Evolutionary conservation across 1,140 invertebrate genomes (phyloP).

Genomic region (Forficula auricularia): DNA sequence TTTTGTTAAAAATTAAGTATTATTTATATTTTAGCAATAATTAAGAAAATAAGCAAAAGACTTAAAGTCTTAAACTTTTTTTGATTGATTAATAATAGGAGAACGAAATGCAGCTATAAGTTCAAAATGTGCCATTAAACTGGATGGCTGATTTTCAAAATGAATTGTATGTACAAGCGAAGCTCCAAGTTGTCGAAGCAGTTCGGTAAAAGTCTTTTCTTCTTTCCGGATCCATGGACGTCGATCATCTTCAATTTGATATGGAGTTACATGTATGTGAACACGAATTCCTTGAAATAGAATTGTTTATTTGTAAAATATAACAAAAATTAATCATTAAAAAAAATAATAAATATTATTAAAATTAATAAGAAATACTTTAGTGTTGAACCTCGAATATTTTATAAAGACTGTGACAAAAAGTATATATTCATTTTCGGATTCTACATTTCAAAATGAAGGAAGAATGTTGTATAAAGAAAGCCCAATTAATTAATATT

Average conservation of each 20-base stretch:
- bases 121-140: conserved; percentile 50
- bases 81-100: not conserved
- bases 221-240: conserved; percentile 67
- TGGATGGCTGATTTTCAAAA: conserved; percentile 41
- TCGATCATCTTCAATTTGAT: conserved; percentile 55
- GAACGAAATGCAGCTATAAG: conserved; percentile 36
- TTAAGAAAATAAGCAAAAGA: too few relatives aligned
- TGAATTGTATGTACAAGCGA: conserved; percentile 40
- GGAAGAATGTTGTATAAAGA: too few relatives aligned
- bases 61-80: too few relatives aligned
- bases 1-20: too few relatives aligned
- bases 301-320: too few relatives aligned
- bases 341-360: not conserved
- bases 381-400: too few relatives aligned
- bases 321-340: conserved; percentile 1
- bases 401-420: too few relatives aligned
- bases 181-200: conserved; percentile 42
- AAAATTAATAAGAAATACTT: not conserved
- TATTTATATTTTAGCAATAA: too few relatives aligned
- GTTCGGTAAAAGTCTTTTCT: conserved; percentile 52
- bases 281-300: conserved; percentile 38
- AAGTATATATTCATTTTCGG: too few relatives aligned
- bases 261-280: conserved; percentile 64
- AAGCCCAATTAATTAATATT: too few relatives aligned
- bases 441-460: too few relatives aligned